Base-by-base conservation (phyloP, 2,797 vertebrate species). In the Megalops cyprinoides region DNA sequence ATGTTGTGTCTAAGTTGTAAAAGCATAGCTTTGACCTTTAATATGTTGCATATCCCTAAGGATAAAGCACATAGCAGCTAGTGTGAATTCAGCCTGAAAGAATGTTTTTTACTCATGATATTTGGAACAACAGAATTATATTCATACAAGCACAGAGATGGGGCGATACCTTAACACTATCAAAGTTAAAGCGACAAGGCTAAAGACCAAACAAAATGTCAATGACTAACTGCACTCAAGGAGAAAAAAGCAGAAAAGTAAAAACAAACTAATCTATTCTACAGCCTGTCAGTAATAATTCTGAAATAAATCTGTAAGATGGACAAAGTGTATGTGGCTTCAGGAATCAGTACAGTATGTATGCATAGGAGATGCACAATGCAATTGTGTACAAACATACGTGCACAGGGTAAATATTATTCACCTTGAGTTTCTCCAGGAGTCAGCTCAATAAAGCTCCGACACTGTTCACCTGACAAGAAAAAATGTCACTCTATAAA, bases 401-500 rank as follows among this genome's bases (percentile, higher is more conserved):
- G 42, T 18, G 18, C 18, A 12, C 51, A 53, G 18, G 10, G 12
- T 2, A 23, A 69, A 49, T 37, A 7, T 9, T 51, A 39, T 89
- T 87, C 23, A 96, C 95, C 95, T 91, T 96, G 95, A 76, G 95
- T 95, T 74, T 96, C 95, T 34, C 93, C 95, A 0, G 96, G 95
- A 48, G 94, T 95, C 83, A 96, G 87, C 28, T 96, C 94, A 9
- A 95, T 93, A 81, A 96, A 96, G 80, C 95, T 95, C 44, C 95
- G 93, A 82, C 95, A 96, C 81, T 92, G 91, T 86, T 96, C 96
- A 48, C 93, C 95, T 96, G 85, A 75, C 15, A 84, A 74, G 15
- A 12, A 82, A 23, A 76, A 34, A 84, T 23, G 56, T 39, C 4
- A 49, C n/a, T 49, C 46, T n/a, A 48, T 28, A 28, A n/a, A n/a